Evolutionary conservation across 2,113 vertebrate species (phyloP).

Genomic region (Cyanoramphus novaezelandiae): DNA sequence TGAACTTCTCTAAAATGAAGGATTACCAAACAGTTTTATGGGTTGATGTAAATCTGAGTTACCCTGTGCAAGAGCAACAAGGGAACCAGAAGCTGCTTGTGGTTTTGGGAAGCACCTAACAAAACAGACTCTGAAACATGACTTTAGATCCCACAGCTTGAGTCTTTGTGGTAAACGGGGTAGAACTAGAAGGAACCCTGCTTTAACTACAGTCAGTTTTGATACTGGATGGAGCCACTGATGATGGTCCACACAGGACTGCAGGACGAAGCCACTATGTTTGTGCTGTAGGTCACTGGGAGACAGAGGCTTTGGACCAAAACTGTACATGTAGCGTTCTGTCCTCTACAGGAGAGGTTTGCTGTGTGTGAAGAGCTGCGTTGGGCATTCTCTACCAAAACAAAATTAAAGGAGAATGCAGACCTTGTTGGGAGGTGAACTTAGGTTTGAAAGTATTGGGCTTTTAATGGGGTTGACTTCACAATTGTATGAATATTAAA

Average conservation of each 20-base stretch:
- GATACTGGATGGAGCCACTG: neutral
- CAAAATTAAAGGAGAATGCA: neutral
- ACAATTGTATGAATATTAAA: neutral
- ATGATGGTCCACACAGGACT: neutral
- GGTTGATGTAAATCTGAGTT: neutral
- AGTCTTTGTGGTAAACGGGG: neutral
- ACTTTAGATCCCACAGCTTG: neutral
- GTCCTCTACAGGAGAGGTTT: neutral
- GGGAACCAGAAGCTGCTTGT: neutral
- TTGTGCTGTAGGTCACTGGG: neutral
- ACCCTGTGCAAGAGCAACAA: neutral
- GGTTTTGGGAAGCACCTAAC: neutral
- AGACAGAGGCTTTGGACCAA: neutral
- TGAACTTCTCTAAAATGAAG: neutral
- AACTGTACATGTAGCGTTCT: accelerated
- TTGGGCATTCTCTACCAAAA: neutral
- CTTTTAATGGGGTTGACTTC: neutral
- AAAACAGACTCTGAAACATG: neutral
- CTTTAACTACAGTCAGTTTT: neutral
- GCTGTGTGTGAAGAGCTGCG: neutral
- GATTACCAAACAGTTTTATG: neutral
- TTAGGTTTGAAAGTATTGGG: neutral
- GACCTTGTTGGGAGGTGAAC: neutral
- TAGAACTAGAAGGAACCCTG: neutral
- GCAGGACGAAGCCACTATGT: neutral